Conservation (phyloP, 2,113 vertebrate species). For the Bombycilla garrulus region DNA sequence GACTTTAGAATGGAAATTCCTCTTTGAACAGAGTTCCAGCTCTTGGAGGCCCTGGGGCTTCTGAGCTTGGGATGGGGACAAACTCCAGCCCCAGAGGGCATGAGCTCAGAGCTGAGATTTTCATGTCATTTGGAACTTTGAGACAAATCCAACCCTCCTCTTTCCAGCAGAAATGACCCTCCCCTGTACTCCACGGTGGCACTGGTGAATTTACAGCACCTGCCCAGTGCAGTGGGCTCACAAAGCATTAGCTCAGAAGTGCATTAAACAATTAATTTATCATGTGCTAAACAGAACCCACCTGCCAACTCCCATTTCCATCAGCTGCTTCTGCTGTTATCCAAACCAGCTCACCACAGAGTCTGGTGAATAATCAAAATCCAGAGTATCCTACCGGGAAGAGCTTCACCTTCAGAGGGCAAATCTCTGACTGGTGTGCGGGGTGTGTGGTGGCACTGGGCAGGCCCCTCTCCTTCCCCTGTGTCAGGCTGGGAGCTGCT, state of each 20-base stretch:
- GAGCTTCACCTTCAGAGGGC: background rate
- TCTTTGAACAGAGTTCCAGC: background rate
- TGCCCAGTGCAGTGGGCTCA: background rate
- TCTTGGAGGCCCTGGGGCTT: background rate
- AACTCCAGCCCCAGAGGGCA: background rate
- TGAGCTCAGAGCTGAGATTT: background rate
- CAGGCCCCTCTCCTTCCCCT: background rate
- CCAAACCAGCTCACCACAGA: background rate
- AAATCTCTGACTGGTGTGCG: background rate
- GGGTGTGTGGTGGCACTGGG: background rate
- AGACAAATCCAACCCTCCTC: background rate
- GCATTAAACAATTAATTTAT: background rate
- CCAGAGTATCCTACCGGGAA: background rate
- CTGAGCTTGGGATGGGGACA: background rate
- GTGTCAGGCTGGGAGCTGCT: background rate
- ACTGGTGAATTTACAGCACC: background rate
- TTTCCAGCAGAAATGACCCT: background rate
- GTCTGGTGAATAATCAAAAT: background rate
- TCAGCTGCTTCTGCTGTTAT: background rate
- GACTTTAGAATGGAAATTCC: background rate
- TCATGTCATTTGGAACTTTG: background rate
- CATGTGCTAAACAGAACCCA: background rate
- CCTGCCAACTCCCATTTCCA: background rate
- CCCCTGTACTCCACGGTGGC: background rate
- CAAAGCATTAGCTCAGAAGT: background rate